Evolutionary conservation across 2,888 invertebrate genomes (phyloP).

Genomic region (Bibio marci): DNA sequence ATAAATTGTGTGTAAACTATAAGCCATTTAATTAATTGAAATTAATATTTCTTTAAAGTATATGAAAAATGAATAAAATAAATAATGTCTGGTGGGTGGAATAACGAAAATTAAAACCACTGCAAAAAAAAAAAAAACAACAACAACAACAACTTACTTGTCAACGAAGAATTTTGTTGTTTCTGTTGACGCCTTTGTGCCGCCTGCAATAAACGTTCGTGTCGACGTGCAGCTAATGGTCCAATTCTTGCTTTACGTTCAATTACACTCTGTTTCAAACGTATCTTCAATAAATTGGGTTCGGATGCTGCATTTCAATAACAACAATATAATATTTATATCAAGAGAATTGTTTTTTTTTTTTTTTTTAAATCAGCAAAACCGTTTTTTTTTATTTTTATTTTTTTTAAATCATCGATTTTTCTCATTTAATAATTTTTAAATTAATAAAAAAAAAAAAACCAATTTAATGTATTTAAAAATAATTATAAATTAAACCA

Average conservation of each 20-base stretch:
- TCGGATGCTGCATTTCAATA: conserved; percentile 59
- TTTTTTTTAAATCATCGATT: neutral
- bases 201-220: conserved; percentile 60
- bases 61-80: too few relatives aligned
- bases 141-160: too few relatives aligned
- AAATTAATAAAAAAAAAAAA: too few relatives aligned
- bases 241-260: conserved; percentile 70
- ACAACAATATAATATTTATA: conserved; percentile 2
- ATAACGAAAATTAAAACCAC: too few relatives aligned
- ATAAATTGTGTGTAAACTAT: too few relatives aligned
- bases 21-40: too few relatives aligned
- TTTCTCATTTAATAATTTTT: conserved; percentile 1
- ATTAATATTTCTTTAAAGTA: too few relatives aligned
- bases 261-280: conserved; percentile 86
- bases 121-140: too few relatives aligned
- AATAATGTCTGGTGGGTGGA: too few relatives aligned
- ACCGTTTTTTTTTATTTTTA: neutral
- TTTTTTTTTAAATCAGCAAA: too few relatives aligned
- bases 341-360: neutral
- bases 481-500: too few relatives aligned
- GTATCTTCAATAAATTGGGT: conserved; percentile 89
- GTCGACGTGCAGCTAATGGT: conserved; percentile 66
- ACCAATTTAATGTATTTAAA: too few relatives aligned
- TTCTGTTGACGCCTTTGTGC: conserved; percentile 35
- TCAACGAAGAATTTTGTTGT: conserved; percentile 13